Evolutionary conservation across 2,113 vertebrate genomes (phyloP), one percentile per base, ranked within the genome.

Genomic region (Suncus etruscus): DNA sequence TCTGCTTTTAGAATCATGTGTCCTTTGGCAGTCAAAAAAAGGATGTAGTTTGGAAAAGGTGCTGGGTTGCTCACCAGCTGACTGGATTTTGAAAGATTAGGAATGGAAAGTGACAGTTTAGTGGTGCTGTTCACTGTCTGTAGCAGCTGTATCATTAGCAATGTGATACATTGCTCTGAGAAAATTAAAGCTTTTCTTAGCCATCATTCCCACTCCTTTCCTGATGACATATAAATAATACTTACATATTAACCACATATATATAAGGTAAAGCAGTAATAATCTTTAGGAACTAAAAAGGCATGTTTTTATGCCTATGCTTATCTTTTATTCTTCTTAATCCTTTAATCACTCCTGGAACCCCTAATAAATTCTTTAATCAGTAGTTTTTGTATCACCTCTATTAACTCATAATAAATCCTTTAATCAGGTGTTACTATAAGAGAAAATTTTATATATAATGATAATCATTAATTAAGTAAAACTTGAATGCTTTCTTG

Each of bases 21-120:
- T 27, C 29, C 76, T 84, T 86, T 32, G 76, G 75, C 31, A 88
- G 11, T 39, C 81, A 31, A 27, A 39, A 39, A 63, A n/a, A 75
- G 72, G 72, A 75, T 72, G 6, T 48, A 80, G 29, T 50, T 32
- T 74, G 74, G 51, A 15, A 83, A 88, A 16, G 6, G 31, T 29
- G 29, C 47, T 39, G 50, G 73, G 50, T 12, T 54, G 89, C 11
- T 20, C 78, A 83, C 29, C 1, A 18, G 6, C 45, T 78, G 77
- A 24, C 50, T 79, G 47, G 45, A 11, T 72, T 91, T 82, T 83
- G 66, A 91, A 68, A 11, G 73, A 48, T 45, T 50, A n/a, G 58
- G 81, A 86, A 89, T 86, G n/a, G 82, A 90, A 91, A 87, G 48
- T 73, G 81, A 86, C 61, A 92, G 74, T 66, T 86, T 50, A 31